Percentiles rank a stretch among this genome's conserved stretches.
Evolutionary conservation across 2,888 invertebrate species (phyloP).

Genomic region (Tillus elongatus): DNA sequence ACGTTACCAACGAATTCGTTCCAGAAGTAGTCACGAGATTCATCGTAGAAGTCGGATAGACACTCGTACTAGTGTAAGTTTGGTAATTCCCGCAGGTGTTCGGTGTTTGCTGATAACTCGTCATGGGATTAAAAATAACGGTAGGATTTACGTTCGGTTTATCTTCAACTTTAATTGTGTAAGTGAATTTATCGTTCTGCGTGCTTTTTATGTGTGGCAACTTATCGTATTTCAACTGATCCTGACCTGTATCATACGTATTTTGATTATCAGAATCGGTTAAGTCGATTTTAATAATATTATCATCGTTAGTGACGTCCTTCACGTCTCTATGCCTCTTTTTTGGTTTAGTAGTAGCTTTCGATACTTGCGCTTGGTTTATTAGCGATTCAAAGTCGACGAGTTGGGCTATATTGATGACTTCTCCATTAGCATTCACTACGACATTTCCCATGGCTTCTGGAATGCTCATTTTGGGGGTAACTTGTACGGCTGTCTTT

Average conservation of each 20-base stretch:
- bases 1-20: background rate
- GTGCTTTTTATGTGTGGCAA: constrained; percentile 27
- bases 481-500: constrained; percentile 25
- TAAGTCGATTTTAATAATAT: constrained; percentile 33
- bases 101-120: constrained; percentile 22
- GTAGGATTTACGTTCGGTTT: constrained; percentile 22
- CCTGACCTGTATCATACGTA: constrained; percentile 20
- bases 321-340: constrained; percentile 12
- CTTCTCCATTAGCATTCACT: constrained; percentile 36
- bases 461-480: constrained; percentile 23
- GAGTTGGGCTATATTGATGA: constrained; percentile 33
- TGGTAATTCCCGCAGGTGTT: constrained; percentile 30
- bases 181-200: constrained; percentile 13
- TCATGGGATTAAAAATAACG: constrained; percentile 27
- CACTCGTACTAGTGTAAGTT: constrained; percentile 25
- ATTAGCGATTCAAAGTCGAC: constrained; percentile 32
- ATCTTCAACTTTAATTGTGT: constrained; percentile 10
- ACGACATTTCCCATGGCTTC: constrained; percentile 33
- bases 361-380: constrained; percentile 20
- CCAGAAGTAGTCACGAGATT: constrained; percentile 13
- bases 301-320: constrained; percentile 17
- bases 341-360: constrained; percentile 12
- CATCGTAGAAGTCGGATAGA: constrained; percentile 11
- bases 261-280: constrained; percentile 25
- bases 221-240: constrained; percentile 23